Conservation (phyloP, 2,113 vertebrate genomes). For the Australoheros scitulus region DNA sequence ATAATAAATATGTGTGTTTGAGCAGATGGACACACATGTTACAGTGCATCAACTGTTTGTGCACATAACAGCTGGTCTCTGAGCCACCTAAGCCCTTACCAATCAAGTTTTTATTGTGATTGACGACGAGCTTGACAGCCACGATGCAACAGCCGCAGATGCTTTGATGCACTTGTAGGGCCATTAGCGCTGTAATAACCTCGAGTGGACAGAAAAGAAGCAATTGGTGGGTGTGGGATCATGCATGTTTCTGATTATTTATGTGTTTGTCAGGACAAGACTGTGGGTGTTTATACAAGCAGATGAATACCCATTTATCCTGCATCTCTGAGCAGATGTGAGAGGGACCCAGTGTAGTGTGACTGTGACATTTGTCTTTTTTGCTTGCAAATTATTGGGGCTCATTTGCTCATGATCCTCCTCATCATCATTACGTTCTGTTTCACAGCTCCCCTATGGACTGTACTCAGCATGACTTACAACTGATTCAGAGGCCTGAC, state of each 20-base stretch:
- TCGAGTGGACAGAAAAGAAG: constrained; percentile 24
- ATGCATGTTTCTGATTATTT: neutral
- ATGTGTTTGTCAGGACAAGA: neutral
- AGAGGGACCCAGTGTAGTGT: neutral
- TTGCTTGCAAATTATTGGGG: constrained; percentile 33
- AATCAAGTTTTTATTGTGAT: constrained; percentile 27
- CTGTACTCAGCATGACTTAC: constrained; percentile 41
- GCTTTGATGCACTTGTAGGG: neutral
- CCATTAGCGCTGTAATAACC: constrained; percentile 22
- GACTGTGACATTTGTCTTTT: neutral
- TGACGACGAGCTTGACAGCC: constrained; percentile 6
- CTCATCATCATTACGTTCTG: constrained; percentile 53
- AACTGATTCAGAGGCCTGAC: constrained; percentile 37
- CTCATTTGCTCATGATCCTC: constrained; percentile 49
- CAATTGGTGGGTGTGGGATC: neutral
- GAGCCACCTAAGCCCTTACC: constrained; percentile 22
- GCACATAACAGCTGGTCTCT: neutral
- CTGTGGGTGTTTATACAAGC: neutral
- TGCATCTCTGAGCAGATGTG: constrained; percentile 11
- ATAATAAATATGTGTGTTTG: neutral
- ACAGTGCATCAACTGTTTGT: neutral
- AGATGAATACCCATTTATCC: neutral
- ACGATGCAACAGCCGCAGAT: neutral
- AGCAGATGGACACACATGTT: neutral
- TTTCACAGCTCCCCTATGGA: constrained; percentile 57